These are phyloP conservation scores for Siniperca undulata DNA, from an alignment of 2,797 vertebrate species.

Conservation along the genomic window DNA sequence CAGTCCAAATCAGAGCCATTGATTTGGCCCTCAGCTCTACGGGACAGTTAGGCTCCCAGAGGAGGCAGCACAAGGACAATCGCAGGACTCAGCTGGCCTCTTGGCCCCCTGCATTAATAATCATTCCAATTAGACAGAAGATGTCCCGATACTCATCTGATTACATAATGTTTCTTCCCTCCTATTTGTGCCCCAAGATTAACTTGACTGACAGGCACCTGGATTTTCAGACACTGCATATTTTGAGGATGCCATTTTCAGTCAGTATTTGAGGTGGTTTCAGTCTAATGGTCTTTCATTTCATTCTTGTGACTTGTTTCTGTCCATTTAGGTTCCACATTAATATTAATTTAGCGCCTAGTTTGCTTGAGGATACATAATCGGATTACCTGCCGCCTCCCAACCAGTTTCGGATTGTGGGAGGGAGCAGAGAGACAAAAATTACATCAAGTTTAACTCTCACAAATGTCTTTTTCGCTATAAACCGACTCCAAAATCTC, in stretches of 20 bases:
- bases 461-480: conserved; percentile 7
- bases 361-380: conserved; percentile 32
- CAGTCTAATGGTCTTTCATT: conserved; percentile 14
- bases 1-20: conserved; percentile 70
- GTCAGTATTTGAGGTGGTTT: conserved; percentile 10
- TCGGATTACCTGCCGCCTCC: neutral
- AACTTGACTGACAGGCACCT: conserved; percentile 26
- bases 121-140: conserved; percentile 68
- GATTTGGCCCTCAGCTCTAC: conserved; percentile 74
- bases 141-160: conserved; percentile 59
- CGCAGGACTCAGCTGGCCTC: conserved; percentile 73
- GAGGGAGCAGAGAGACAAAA: conserved; percentile 9
- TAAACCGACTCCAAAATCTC: conserved; percentile 29
- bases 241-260: conserved; percentile 13
- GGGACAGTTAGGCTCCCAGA: conserved; percentile 70
- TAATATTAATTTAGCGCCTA: neutral
- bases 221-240: conserved; percentile 5
- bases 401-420: neutral
- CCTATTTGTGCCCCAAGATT: conserved; percentile 8
- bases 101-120: conserved; percentile 72
- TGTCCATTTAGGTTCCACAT: neutral
- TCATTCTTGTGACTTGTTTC: neutral
- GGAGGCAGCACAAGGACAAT: conserved; percentile 61
- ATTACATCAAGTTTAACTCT: conserved; percentile 18
- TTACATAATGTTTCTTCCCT: conserved; percentile 43